Conservation (phyloP, 2,797 vertebrate genomes). For the Catostomus latipinnis region DNA sequence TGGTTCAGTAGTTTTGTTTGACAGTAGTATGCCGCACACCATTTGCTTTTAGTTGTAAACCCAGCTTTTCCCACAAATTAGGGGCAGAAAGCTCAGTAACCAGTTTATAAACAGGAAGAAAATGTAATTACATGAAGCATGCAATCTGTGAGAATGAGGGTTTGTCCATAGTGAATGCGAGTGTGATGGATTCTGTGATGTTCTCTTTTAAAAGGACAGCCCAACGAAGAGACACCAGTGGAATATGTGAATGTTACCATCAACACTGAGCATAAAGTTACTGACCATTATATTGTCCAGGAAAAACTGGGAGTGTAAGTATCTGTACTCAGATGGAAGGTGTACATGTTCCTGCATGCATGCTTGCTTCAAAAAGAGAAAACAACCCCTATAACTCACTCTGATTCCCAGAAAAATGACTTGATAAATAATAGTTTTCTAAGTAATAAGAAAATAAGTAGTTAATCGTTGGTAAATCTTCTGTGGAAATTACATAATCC, state of each 20-base stretch:
- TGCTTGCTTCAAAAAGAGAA: not conserved
- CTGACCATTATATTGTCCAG: constrained; percentile 76
- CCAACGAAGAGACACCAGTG: constrained; percentile 34
- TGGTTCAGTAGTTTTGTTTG: not conserved
- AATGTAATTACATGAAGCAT: not conserved
- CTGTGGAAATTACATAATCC: not conserved
- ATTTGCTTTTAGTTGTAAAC: not conserved
- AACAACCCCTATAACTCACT: not conserved
- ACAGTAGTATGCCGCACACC: not conserved
- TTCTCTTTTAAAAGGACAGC: constrained; percentile 50
- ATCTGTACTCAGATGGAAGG: constrained; percentile 4
- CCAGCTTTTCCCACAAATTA: constrained; percentile 2
- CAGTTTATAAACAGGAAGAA: constrained; percentile 20
- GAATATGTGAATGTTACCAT: constrained; percentile 70
- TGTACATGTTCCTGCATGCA: not conserved
- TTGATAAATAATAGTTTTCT: not conserved
- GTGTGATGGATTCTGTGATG: not conserved
- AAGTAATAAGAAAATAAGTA: not conserved
- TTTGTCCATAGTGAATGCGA: not conserved
- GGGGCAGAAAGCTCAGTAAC: not conserved
- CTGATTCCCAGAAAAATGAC: constrained; percentile 1
- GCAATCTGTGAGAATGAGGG: not conserved
- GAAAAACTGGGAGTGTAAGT: constrained; percentile 90
- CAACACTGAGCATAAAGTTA: constrained; percentile 77
- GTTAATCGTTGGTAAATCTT: not conserved